phyloP scores from a whole-genome alignment of 1,140 invertebrate genomes.

The honey bee (Apis mellifera) region DNA sequence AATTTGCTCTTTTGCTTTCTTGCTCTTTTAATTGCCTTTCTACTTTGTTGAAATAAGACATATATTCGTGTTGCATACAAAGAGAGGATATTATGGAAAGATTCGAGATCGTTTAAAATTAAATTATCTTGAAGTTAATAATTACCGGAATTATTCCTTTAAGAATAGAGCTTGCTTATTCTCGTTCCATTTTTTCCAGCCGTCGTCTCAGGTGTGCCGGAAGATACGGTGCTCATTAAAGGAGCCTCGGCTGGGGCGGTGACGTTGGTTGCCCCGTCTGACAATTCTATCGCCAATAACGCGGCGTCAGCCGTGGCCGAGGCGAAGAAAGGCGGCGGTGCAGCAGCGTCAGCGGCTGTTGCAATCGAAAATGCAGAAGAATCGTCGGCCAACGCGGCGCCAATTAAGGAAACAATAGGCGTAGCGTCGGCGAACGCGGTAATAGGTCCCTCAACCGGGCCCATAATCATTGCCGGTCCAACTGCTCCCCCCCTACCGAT shows the following conservation, averaged over 20 bases:
- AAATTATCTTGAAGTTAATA: no score
- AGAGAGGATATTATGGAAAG: no score
- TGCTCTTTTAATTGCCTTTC: no score
- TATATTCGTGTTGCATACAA: no score
- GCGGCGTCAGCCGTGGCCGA: conserved; percentile 16
- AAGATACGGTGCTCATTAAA: conserved; percentile 33
- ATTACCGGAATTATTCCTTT: no score
- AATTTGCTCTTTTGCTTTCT: no score
- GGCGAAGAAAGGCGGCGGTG: conserved; percentile 11
- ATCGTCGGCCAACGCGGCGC: conserved; percentile 18
- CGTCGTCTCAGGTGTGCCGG: neutral
- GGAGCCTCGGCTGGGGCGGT: conserved; percentile 29
- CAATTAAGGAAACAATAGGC: conserved; percentile 27
- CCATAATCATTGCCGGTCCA: conserved; percentile 29
- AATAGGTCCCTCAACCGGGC: conserved; percentile 48
- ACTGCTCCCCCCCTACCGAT: conserved; percentile 19
- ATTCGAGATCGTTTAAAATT: no score
- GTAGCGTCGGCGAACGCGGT: conserved; percentile 29
- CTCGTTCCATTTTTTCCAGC: neutral
- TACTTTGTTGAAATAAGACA: no score
- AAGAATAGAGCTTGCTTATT: no score
- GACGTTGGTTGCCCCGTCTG: conserved; percentile 29
- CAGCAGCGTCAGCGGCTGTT: conserved; percentile 26
- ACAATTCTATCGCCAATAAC: conserved; percentile 10
- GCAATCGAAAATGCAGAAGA: conserved; percentile 32